Conservation (phyloP, 2,888 invertebrate genomes). For the Oscheius sp. region DNA sequence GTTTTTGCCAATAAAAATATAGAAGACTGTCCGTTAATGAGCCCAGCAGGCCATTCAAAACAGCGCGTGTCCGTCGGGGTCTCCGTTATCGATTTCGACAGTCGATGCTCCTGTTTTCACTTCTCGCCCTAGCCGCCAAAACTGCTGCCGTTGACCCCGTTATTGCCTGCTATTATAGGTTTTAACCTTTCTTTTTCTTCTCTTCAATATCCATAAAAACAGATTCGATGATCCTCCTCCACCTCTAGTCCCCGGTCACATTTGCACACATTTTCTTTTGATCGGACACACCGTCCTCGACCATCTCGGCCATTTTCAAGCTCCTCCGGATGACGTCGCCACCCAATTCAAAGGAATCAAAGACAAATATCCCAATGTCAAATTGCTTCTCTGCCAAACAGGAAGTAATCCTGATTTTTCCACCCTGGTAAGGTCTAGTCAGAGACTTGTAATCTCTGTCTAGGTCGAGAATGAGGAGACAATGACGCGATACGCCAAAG, state of each 20-base stretch:
- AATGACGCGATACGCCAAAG: constrained; percentile 41
- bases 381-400: constrained; percentile 46
- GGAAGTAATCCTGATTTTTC: constrained; percentile 39
- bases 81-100: background rate
- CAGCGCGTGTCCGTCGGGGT: constrained; percentile 1
- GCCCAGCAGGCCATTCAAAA: background rate
- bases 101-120: constrained; percentile 6
- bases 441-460: too few relatives aligned
- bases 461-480: constrained; percentile 40
- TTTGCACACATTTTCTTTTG: constrained; percentile 48
- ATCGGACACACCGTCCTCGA: constrained; percentile 47
- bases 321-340: constrained; percentile 2
- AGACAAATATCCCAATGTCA: constrained; percentile 29
- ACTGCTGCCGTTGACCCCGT: background rate
- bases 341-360: constrained; percentile 12
- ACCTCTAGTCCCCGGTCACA: constrained; percentile 14
- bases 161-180: constrained; percentile 33
- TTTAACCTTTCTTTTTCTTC: background rate
- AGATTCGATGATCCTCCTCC: constrained; percentile 42
- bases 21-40: background rate
- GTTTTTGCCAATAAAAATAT: background rate
- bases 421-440: too few relatives aligned
- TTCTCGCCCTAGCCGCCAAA: background rate
- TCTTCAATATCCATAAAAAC: background rate
- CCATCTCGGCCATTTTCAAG: constrained; percentile 38